phyloP scores from a whole-genome alignment of 2,888 invertebrate genomes.

The Trichopoda pennipes region DNA sequence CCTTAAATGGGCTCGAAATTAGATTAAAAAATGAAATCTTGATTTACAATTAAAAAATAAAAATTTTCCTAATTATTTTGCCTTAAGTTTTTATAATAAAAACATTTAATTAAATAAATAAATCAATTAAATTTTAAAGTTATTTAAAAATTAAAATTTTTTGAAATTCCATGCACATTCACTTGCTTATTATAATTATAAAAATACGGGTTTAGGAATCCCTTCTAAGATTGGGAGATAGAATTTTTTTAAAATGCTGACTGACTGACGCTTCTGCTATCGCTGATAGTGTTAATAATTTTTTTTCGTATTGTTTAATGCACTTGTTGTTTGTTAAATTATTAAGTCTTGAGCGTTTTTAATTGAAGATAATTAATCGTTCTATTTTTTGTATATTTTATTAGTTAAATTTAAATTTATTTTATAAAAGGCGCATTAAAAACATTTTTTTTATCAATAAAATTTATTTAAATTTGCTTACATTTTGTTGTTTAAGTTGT shows the following conservation, averaged over 20 bases:
- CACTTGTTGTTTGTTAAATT: neutral
- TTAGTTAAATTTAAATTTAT: too few relatives aligned
- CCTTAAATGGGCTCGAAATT: too few relatives aligned
- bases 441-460: neutral
- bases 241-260: too few relatives aligned
- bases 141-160: neutral
- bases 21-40: too few relatives aligned
- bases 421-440: too few relatives aligned
- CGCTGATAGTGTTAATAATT: constrained; percentile 22
- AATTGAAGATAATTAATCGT: constrained; percentile 30
- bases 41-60: too few relatives aligned
- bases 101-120: too few relatives aligned
- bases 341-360: neutral
- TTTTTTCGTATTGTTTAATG: constrained; percentile 20
- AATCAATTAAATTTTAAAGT: too few relatives aligned
- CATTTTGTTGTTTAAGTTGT: constrained; percentile 27
- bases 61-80: too few relatives aligned
- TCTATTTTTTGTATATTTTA: neutral
- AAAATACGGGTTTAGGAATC: constrained; percentile 28
- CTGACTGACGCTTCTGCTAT: constrained; percentile 1
- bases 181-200: neutral
- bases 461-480: constrained; percentile 13
- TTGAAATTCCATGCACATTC: neutral
- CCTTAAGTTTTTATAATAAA: too few relatives aligned
- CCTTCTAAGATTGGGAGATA: neutral